Conservation (phyloP, 2,113 vertebrate genomes). For the Lathamus discolor region DNA sequence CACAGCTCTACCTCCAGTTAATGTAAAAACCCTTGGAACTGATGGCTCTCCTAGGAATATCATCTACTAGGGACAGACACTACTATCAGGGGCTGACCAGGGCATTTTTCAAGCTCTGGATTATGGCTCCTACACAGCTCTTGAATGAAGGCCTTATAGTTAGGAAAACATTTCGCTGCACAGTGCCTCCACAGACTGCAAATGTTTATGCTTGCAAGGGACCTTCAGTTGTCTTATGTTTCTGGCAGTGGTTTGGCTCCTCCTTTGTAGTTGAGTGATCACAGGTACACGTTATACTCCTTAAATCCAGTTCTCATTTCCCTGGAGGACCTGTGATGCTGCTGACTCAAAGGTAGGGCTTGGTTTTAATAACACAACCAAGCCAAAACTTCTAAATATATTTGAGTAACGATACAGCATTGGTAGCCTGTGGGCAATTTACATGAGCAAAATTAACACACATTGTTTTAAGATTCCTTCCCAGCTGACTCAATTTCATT, state of each 20-base stretch:
- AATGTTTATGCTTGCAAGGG: background rate
- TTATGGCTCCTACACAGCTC: background rate
- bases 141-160: background rate
- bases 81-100: background rate
- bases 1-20: background rate
- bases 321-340: background rate
- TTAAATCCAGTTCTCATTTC: background rate
- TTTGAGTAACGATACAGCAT: background rate
- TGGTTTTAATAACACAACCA: background rate
- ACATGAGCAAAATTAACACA: background rate
- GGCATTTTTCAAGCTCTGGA: background rate
- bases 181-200: background rate
- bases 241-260: background rate
- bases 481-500: background rate
- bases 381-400: background rate
- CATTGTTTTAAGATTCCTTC: background rate
- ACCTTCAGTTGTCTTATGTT: background rate
- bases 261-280: background rate
- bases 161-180: background rate
- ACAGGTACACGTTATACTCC: accelerated
- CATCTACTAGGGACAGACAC: background rate
- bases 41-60: background rate
- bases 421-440: background rate
- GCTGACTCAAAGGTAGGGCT: background rate
- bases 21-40: background rate